These are phyloP conservation scores for Nylanderia fulva DNA, from an alignment of 1,140 invertebrate genomes.

Conservation along the genomic window DNA sequence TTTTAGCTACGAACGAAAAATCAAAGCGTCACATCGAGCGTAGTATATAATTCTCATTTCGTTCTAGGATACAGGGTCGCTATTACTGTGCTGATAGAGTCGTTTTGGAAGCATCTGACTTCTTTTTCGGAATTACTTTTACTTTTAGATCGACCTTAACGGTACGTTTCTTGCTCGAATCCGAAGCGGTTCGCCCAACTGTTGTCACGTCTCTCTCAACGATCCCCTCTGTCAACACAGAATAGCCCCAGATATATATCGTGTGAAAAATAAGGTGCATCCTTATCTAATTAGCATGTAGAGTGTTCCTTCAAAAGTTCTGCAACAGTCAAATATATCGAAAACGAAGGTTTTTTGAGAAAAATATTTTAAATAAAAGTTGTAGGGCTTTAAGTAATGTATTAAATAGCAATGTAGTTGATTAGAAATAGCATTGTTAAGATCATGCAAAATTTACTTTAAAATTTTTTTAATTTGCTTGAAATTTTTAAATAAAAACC, in stretches of 20 bases:
- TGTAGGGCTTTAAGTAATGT: no score
- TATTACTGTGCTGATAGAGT: conserved; percentile 84
- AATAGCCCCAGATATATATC: conserved; percentile 84
- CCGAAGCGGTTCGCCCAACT: conserved; percentile 87
- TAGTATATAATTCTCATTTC: conserved; percentile 22
- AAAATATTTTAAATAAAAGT: no score
- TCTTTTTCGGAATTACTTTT: conserved; percentile 90
- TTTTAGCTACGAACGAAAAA: conserved; percentile 19
- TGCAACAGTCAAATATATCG: no score
- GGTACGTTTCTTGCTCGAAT: conserved; percentile 91
- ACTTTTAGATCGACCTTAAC: conserved; percentile 93
- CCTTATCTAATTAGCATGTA: conserved; percentile 80
- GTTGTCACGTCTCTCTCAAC: conserved; percentile 86
- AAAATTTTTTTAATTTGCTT: no score
- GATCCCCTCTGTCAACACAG: conserved; percentile 87
- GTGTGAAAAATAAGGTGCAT: conserved; percentile 32
- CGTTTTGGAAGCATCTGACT: conserved; percentile 80
- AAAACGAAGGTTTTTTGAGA: no score
- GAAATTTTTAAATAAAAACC: no score
- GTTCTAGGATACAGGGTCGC: conserved; percentile 54
- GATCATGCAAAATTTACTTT: no score
- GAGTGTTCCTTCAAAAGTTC: no score
- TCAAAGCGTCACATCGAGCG: conserved; percentile 27
- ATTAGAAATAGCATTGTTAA: no score
- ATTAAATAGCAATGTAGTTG: no score